Base-by-base conservation (phyloP, 2,113 vertebrate species). In the Trachemys scripta region DNA sequence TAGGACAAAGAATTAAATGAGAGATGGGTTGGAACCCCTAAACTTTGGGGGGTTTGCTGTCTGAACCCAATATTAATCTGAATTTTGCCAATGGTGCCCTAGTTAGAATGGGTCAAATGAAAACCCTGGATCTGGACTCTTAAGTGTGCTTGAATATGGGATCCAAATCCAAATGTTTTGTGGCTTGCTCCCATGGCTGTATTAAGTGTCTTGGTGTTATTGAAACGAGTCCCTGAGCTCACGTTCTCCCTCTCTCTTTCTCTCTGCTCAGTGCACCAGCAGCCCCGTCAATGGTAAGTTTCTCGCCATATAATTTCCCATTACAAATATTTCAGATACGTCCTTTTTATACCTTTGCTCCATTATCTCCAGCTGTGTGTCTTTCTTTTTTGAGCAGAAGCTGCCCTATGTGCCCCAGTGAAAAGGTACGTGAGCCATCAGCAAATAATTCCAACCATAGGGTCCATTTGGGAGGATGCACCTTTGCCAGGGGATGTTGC, bases 211-310 rank as follows among this genome's bases (percentile, higher is more conserved):
- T 72, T 49, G 72, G 62, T 1, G 19, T 8, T 1, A 0, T n/a
- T 51, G 2, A 1, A 29, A 8, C 8, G 35, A 5, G 10, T 1
- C 38, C 38, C 8, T 88, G 50, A 91, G 4, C 3, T 8, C 2
- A 0, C 9, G 13, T 76, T 38, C 51, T 13, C 35, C 11, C 24
- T 53, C 42, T 86, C 31, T 94, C 38, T 89, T 5, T 80, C 56
- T 65, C 84, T 51, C 0, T 24, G 0, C 0, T 0, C 92, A 97
- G 96, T 97, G 96, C 92, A 95, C 90, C 86, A 94, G 90, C 84
- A 75, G 76, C 45, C 45, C 88, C 1, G 8, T 87, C 27, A 17
- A 88, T 4, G 97, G 97, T 97, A 94, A 97, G 97, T 97, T 51
- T 47, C 42, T 38, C n/a, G 2, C 62, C 80, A 27, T 50, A 17